Conservation (phyloP, 1,140 invertebrate genomes). For the Pachypeltis micranthus region DNA sequence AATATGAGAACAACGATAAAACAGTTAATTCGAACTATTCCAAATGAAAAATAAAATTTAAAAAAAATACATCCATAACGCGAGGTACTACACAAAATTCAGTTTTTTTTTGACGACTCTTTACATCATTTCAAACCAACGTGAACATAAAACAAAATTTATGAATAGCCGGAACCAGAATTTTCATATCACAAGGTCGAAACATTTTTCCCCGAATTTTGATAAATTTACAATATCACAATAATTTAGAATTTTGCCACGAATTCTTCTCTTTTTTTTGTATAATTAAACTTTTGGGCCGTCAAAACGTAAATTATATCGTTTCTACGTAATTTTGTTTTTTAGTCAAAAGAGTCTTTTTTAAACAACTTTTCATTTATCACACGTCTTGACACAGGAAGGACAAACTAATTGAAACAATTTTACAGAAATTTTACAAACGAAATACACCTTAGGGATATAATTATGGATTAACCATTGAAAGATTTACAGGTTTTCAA, state of each 20-base stretch:
- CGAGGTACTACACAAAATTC: too few relatives aligned
- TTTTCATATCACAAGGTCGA: conserved; percentile 13
- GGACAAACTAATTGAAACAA: neutral
- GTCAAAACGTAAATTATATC: conserved; percentile 1
- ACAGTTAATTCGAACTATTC: too few relatives aligned
- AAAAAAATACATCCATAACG: too few relatives aligned
- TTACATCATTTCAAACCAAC: neutral
- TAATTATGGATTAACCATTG: too few relatives aligned
- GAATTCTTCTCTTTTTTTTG: neutral
- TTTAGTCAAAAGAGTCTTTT: conserved; percentile 18
- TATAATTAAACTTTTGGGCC: conserved; percentile 3
- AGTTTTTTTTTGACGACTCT: too few relatives aligned
- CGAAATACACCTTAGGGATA: too few relatives aligned
- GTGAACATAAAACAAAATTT: neutral
- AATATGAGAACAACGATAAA: too few relatives aligned
- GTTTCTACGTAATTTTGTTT: too few relatives aligned
- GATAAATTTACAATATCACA: conserved; percentile 16
- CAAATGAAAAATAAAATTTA: too few relatives aligned
- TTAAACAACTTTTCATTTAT: neutral
- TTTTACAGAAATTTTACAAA: neutral
- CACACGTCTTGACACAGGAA: neutral
- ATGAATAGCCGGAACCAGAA: too few relatives aligned
- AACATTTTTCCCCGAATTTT: conserved; percentile 10
- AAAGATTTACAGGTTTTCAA: too few relatives aligned
- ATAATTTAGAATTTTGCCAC: conserved; percentile 22